Evolutionary conservation across 2,113 vertebrate genomes (phyloP).

Genomic region (Electrona antarctica): DNA sequence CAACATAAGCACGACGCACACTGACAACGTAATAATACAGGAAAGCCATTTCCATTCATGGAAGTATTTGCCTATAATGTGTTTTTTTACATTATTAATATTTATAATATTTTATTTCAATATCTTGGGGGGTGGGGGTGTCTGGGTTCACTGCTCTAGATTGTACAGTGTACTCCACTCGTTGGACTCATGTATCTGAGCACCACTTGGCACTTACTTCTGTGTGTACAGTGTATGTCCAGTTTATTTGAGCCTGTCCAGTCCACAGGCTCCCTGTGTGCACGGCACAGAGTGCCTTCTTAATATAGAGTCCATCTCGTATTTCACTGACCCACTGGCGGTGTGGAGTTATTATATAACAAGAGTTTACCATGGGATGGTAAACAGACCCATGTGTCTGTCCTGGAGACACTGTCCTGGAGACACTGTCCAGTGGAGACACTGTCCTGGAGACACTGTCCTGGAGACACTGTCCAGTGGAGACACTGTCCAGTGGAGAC

Average conservation of each 20-base stretch:
- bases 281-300: conserved; percentile 22
- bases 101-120: too few species aligned
- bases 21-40: too few species aligned
- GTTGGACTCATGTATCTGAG: conserved; percentile 37
- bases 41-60: too few species aligned
- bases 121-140: too few species aligned
- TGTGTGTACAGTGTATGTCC: conserved; percentile 37
- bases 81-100: too few species aligned
- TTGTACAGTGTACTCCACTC: neutral
- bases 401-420: neutral
- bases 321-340: conserved; percentile 29
- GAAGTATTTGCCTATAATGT: too few species aligned
- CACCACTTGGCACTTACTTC: neutral
- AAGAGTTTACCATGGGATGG: conserved; percentile 60
- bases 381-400: conserved; percentile 34
- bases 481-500: too few species aligned
- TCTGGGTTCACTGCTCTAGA: too few species aligned
- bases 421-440: too few species aligned
- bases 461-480: neutral
- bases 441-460: conserved; percentile 11
- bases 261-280: conserved; percentile 4
- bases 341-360: conserved; percentile 39
- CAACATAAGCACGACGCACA: too few species aligned
- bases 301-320: conserved; percentile 49
- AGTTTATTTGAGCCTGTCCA: conserved; percentile 41